Percentiles rank a stretch among this genome's conserved stretches.
Evolutionary conservation across 2,113 vertebrate genomes (phyloP).

Genomic region (Agapornis roseicollis): DNA sequence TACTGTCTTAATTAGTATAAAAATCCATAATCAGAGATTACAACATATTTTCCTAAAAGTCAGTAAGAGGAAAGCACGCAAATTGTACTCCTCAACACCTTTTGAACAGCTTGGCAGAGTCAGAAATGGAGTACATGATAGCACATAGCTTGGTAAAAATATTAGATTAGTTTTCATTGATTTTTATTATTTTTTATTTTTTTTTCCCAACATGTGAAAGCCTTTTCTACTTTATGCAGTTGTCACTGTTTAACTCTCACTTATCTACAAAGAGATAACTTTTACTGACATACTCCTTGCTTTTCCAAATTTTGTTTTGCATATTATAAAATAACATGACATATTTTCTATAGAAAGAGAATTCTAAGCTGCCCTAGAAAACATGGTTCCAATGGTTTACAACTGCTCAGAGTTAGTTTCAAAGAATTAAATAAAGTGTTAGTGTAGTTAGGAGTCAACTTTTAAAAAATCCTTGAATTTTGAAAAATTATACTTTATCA

Average conservation of each 20-base stretch:
- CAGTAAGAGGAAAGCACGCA: neutral
- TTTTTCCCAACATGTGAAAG: neutral
- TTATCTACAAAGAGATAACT: neutral
- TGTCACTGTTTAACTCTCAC: neutral
- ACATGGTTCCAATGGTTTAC: neutral
- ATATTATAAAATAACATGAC: neutral
- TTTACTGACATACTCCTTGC: neutral
- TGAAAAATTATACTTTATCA: neutral
- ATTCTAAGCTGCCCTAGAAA: neutral
- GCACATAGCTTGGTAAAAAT: neutral
- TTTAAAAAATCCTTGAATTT: neutral
- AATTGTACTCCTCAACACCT: neutral
- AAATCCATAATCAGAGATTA: neutral
- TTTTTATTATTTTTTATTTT: neutral
- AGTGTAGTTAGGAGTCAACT: neutral
- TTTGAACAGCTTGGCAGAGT: neutral
- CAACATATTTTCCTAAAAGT: neutral
- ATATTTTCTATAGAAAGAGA: neutral
- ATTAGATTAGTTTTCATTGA: neutral
- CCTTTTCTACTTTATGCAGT: neutral
- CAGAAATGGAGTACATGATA: neutral
- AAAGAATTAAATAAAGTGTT: neutral
- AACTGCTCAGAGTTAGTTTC: neutral
- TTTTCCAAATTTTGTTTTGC: neutral
- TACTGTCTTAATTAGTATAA: neutral